Percentiles rank a stretch among this genome's conserved stretches.
Evolutionary conservation across 2,888 invertebrate genomes (phyloP).

Genomic region (Agriopis leucophaearia): DNA sequence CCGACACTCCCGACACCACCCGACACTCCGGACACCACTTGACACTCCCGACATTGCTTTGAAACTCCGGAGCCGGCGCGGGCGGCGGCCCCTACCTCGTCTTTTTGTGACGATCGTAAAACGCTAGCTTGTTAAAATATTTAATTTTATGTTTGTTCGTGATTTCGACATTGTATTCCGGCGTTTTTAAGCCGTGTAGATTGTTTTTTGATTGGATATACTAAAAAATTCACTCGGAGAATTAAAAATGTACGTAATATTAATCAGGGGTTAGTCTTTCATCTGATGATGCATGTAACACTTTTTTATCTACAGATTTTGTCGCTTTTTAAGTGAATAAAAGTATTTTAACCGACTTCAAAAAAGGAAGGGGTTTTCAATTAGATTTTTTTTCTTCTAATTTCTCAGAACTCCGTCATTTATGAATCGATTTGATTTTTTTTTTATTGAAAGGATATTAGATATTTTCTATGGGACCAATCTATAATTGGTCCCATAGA

Average conservation of each 20-base stretch:
- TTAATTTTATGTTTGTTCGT: slow-evolving; percentile 44
- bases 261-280: too few species aligned
- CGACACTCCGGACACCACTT: slow-evolving; percentile 29
- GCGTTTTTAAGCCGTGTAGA: slow-evolving; percentile 25
- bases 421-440: too few species aligned
- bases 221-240: neutral
- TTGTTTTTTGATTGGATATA: slow-evolving; percentile 15
- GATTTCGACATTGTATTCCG: slow-evolving; percentile 42
- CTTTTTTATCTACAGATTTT: too few species aligned
- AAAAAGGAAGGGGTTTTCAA: too few species aligned
- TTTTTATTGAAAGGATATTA: too few species aligned
- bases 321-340: too few species aligned
- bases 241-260: neutral
- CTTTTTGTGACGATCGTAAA: slow-evolving; percentile 53
- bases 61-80: slow-evolving; percentile 33
- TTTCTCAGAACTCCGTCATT: too few species aligned
- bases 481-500: too few species aligned
- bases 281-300: too few species aligned
- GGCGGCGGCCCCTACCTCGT: slow-evolving; percentile 34
- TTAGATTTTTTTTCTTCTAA: too few species aligned
- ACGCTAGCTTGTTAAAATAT: slow-evolving; percentile 58
- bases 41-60: slow-evolving; percentile 30
- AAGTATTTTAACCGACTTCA: too few species aligned
- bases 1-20: slow-evolving; percentile 26
- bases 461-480: too few species aligned